Conservation (phyloP, 2,888 invertebrate species). For the Ceraclea dissimilis region DNA sequence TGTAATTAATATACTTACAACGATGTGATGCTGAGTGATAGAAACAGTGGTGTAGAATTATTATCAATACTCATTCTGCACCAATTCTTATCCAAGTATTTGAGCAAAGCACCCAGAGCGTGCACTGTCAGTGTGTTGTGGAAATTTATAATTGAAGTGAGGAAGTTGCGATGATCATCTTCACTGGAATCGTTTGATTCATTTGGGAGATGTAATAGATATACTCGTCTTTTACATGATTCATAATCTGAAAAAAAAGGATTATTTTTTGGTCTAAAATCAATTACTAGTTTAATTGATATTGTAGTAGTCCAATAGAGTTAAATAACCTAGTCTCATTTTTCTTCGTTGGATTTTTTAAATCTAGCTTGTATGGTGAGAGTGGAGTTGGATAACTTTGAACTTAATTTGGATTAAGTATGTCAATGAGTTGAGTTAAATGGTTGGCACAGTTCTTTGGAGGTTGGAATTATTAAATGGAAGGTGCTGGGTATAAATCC, state of each 20-base stretch:
- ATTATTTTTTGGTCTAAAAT: no score
- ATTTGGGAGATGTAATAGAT: constrained; percentile 45
- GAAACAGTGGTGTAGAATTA: constrained; percentile 43
- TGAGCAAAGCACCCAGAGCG: constrained; percentile 63
- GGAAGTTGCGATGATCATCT: constrained; percentile 49
- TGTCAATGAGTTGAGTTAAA: no score
- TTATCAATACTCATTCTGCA: constrained; percentile 43
- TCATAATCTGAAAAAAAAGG: constrained; percentile 40
- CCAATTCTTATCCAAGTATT: constrained; percentile 63
- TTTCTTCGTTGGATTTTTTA: no score
- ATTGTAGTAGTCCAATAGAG: no score
- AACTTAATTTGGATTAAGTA: no score
- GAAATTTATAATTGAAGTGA: constrained; percentile 58
- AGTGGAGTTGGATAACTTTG: no score
- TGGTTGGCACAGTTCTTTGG: no score
- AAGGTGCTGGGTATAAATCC: no score
- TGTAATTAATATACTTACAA: constrained; percentile 47
- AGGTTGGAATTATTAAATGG: no score
- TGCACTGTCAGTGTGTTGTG: constrained; percentile 55
- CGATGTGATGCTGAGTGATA: constrained; percentile 50
- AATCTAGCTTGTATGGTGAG: no score
- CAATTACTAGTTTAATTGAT: no score
- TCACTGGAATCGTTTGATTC: constrained; percentile 47
- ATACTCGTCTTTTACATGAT: constrained; percentile 49
- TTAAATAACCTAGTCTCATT: no score